These are phyloP conservation scores for Meda fulgida DNA, from an alignment of 2,797 vertebrate genomes.

Conservation along the genomic window DNA sequence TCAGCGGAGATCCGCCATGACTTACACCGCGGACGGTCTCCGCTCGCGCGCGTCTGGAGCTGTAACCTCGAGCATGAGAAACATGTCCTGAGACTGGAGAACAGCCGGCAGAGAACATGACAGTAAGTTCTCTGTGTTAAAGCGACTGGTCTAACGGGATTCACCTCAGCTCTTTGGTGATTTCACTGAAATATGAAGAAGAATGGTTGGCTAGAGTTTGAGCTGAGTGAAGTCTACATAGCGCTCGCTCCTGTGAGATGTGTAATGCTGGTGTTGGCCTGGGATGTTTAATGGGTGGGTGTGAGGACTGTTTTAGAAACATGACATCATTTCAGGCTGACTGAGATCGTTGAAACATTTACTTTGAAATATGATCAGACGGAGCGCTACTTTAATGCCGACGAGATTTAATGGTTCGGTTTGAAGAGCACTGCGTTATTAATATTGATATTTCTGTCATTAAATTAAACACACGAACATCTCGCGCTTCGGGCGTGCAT, in stretches of 20 bases:
- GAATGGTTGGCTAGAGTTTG: neutral
- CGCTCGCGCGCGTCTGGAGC: constrained; percentile 5
- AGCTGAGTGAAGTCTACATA: neutral
- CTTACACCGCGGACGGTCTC: constrained; percentile 57
- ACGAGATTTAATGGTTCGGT: neutral
- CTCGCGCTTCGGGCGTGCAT: neutral
- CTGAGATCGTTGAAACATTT: constrained; percentile 55
- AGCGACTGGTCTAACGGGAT: neutral
- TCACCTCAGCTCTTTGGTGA: neutral
- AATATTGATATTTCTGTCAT: neutral
- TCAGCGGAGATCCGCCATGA: constrained; percentile 68
- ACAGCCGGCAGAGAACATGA: constrained; percentile 73
- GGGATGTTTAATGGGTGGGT: constrained; percentile 64
- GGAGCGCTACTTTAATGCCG: neutral
- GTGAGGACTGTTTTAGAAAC: constrained; percentile 72
- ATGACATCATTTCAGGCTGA: constrained; percentile 79
- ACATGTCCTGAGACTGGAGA: constrained; percentile 80
- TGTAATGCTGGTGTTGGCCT: neutral
- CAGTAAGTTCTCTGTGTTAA: constrained; percentile 72
- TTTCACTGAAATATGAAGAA: neutral
- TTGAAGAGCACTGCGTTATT: neutral
- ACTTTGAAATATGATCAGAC: neutral
- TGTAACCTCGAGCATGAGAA: constrained; percentile 17
- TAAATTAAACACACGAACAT: neutral
- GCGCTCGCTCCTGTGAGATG: neutral